Base-by-base conservation (phyloP, 2,113 vertebrate genomes). In the Coryphaenoides rupestris region DNA sequence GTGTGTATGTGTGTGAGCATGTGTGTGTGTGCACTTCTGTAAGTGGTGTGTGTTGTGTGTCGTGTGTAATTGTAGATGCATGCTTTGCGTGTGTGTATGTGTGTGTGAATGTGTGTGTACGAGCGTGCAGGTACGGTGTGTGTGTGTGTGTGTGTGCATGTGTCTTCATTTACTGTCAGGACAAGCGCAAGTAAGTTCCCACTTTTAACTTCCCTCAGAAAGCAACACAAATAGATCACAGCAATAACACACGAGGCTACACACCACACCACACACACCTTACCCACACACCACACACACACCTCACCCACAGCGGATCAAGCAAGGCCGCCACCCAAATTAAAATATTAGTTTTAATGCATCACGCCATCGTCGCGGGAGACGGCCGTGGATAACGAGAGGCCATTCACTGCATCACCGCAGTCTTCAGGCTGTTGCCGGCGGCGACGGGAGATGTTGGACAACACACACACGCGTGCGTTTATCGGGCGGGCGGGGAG, bases 321-420 rank as follows among this genome's bases (percentile, higher is more conserved):
- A 33, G 28, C 59, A n/a, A n/a, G n/a, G 21, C 56, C 6, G 2
- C 22, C 55, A 5, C 60, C 68, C 73, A 78, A 74, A 84, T 76
- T 47, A 70, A 79, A 82, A 80, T 75, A 83, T 58, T 63, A 59
- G 77, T 76, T 80, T 82, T 72, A 33, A 33, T 33, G 28, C 19
- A 22, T 15, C 28, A 10, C 28, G 3, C 5, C 28, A 81, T 82
- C 74, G 66, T 63, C 77, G 79, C 76, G 74, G 13, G 80, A 80
- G 79, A 72, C 68, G 82, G 74, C 52, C 77, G 66, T 24, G 73
- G 72, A 80, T 79, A 84, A 86, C 87, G 84, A 85, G 82, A 82
- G 83, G 74, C 86, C 93, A 96, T 96, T 96, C 94, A 88, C 92
- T 86, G 90, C 84, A 91, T 90, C 93, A 93, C 89, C 92, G 75